Percentiles rank a stretch among this genome's conserved stretches.
Conservation (phyloP, 2,113 vertebrate species). For the Pungitius pungitius region DNA sequence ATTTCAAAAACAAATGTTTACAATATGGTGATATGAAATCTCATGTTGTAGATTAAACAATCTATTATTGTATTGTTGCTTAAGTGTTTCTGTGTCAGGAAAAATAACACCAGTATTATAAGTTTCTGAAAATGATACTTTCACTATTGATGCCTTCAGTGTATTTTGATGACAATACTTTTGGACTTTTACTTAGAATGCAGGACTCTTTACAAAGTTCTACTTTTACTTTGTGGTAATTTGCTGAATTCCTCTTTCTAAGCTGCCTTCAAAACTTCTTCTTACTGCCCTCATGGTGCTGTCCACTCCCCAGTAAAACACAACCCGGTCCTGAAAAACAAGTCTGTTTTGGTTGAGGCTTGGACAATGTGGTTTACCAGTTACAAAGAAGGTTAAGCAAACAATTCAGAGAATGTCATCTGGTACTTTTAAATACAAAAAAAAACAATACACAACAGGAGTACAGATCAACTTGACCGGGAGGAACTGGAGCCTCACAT, state of each 20-base stretch:
- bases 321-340: conserved; percentile 49
- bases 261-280: conserved; percentile 16
- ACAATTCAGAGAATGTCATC: conserved; percentile 60
- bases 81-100: neutral
- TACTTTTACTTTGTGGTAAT: neutral
- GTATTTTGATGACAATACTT: neutral
- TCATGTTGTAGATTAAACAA: neutral
- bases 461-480: conserved; percentile 33
- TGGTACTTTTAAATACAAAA: conserved; percentile 39
- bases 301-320: conserved; percentile 35
- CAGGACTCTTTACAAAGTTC: neutral
- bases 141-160: neutral
- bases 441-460: conserved; percentile 47
- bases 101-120: neutral
- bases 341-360: conserved; percentile 65
- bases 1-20: neutral
- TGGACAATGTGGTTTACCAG: conserved; percentile 62
- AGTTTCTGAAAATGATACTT: too few relatives aligned
- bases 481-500: conserved; percentile 13
- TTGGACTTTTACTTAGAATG: neutral
- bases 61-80: neutral
- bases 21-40: neutral
- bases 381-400: conserved; percentile 68
- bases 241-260: neutral
- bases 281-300: conserved; percentile 19